Conservation (phyloP, 2,113 vertebrate species). For the Scalopus aquaticus region DNA sequence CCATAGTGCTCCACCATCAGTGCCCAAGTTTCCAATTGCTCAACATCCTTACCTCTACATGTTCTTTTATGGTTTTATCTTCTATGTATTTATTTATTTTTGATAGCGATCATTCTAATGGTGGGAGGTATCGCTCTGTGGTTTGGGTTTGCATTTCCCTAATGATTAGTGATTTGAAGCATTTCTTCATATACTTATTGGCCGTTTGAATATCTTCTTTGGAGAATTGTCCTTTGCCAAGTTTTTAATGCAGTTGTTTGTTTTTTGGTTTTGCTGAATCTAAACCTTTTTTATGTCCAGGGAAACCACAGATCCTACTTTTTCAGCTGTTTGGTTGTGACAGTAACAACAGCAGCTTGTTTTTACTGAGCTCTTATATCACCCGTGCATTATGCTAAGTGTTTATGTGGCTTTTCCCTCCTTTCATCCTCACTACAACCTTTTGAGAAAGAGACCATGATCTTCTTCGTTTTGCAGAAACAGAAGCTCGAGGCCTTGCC, state of each 20-base stretch:
- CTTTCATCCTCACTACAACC: neutral
- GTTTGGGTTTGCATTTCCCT: neutral
- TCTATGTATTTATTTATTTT: neutral
- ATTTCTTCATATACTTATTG: neutral
- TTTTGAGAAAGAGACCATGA: neutral
- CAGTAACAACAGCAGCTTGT: neutral
- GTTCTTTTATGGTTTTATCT: neutral
- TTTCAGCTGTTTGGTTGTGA: neutral
- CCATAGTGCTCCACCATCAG: neutral
- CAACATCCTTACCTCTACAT: neutral
- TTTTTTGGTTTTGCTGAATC: neutral
- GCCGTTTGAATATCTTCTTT: neutral
- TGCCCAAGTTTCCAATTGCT: neutral
- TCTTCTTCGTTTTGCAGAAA: neutral
- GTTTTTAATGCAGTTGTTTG: neutral
- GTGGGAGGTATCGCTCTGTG: neutral
- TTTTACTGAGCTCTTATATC: neutral
- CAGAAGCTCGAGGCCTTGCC: neutral
- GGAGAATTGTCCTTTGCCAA: neutral
- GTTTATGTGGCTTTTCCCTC: neutral
- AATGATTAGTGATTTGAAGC: neutral
- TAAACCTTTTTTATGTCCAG: neutral
- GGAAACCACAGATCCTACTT: neutral
- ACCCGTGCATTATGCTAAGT: accelerated
- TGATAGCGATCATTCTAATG: neutral